Conservation (phyloP, 2,797 vertebrate species). For the Loris lydekkerianus region DNA sequence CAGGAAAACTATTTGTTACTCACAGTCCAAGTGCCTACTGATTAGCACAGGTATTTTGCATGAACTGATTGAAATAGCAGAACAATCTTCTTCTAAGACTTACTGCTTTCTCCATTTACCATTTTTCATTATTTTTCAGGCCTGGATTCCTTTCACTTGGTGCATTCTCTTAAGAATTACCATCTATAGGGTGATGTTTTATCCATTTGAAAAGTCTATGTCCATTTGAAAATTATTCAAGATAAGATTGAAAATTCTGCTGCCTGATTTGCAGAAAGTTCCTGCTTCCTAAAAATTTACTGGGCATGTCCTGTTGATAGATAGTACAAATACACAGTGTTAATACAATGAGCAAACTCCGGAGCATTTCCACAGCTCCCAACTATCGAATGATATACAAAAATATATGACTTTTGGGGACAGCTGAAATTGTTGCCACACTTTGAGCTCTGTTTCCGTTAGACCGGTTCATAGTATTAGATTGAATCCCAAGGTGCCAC, state of each 20-base stretch:
- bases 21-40: background rate
- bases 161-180: constrained; percentile 56
- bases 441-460: constrained; percentile 83
- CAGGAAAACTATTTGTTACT: constrained; percentile 75
- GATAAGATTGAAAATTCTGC: constrained; percentile 22
- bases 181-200: background rate
- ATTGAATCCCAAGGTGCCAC: constrained; percentile 80
- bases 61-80: background rate
- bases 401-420: constrained; percentile 78
- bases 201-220: constrained; percentile 41
- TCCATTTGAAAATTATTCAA: constrained; percentile 55
- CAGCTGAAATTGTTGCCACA: constrained; percentile 84
- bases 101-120: constrained; percentile 18
- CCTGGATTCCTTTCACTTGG: constrained; percentile 45
- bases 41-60: constrained; percentile 26
- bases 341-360: constrained; percentile 77
- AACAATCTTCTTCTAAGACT: background rate
- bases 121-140: constrained; percentile 62
- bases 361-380: constrained; percentile 72
- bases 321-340: constrained; percentile 75
- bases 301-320: constrained; percentile 67
- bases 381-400: constrained; percentile 74
- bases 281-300: constrained; percentile 62
- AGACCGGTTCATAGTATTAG: constrained; percentile 77
- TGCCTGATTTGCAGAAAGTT: constrained; percentile 71